Evolutionary conservation across 2,797 vertebrate genomes (phyloP).

Genomic region (Arremon brunneinucha): DNA sequence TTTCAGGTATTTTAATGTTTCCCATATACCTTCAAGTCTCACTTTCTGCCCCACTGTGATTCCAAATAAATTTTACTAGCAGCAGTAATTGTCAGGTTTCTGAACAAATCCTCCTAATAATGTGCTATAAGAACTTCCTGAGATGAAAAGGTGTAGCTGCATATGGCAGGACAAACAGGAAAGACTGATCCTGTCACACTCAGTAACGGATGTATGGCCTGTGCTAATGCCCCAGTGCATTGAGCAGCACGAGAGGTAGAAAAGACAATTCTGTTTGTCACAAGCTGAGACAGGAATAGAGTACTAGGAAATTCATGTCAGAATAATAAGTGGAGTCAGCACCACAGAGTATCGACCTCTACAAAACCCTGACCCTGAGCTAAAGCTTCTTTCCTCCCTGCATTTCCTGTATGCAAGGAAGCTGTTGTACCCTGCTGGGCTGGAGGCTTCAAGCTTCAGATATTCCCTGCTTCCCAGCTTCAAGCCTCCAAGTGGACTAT

Average conservation of each 20-base stretch:
- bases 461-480: background rate
- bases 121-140: background rate
- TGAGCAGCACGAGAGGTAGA: background rate
- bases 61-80: background rate
- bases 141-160: background rate
- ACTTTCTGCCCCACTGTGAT: background rate
- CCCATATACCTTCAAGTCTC: background rate
- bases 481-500: background rate
- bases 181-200: background rate
- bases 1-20: background rate
- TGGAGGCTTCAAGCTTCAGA: background rate
- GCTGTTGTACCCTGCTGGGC: background rate
- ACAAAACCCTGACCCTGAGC: slow-evolving; percentile 22
- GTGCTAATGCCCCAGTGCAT: background rate
- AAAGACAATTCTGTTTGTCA: background rate
- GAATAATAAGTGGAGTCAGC: slow-evolving; percentile 27
- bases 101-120: background rate
- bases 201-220: background rate
- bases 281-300: background rate
- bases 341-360: background rate
- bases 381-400: slow-evolving; percentile 32
- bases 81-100: background rate
- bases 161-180: slow-evolving; percentile 5
- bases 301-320: slow-evolving; percentile 19
- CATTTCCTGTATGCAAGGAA: slow-evolving; percentile 2